Evolutionary conservation across 2,113 vertebrate genomes (phyloP), one percentile per base, ranked within the genome.

Genomic region (Willisornis vidua): DNA sequence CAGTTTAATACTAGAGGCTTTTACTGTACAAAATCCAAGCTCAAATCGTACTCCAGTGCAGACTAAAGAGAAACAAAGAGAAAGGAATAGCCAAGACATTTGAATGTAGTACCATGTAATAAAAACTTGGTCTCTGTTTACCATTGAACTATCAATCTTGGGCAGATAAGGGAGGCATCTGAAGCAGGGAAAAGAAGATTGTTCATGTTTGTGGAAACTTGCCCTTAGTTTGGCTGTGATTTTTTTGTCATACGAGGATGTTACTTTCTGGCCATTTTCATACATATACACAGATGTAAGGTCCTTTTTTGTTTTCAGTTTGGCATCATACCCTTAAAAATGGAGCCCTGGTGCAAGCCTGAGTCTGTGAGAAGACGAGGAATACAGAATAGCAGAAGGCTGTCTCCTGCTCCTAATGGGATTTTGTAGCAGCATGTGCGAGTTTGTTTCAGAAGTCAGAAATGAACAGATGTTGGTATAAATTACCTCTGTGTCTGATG

Each of bases 391-490:
- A 97, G 98, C 98, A 98, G 98, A 98, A 98, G 97, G 97, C 98
- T 97, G 95, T 97, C 97, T 98, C 94, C 90, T 97, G 97, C 89
- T 98, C 96, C 97, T 98, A 98, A 98, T 98, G 98, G 98, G 98
- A 98, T 98, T 98, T 98, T 97, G 97, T 97, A 98, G 97, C 98
- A 98, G 98, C 97, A 98, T 98, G 98, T 98, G 98, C 67, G 95
- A 98, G 98, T 98, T 98, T 98, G 98, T 98, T 99, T 99, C 97
- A 98, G 98, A 98, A 98, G 98, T 98, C 98, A 98, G 98, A 98
- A 98, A 98, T 98, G 98, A 99, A 98, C 99, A 99, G 98, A 99
- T 99, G 99, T 99, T 99, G 97, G 98, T 99, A 98, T 99, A 99
- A 99, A 99, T 99, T 98, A 98, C 98, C 98, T 98, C 97, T 97